A percentile compares a stretch with the other conserved stretches of the same genome.
Evolutionary conservation across 2,888 invertebrate genomes (phyloP).

Genomic region (Allygus modestus): DNA sequence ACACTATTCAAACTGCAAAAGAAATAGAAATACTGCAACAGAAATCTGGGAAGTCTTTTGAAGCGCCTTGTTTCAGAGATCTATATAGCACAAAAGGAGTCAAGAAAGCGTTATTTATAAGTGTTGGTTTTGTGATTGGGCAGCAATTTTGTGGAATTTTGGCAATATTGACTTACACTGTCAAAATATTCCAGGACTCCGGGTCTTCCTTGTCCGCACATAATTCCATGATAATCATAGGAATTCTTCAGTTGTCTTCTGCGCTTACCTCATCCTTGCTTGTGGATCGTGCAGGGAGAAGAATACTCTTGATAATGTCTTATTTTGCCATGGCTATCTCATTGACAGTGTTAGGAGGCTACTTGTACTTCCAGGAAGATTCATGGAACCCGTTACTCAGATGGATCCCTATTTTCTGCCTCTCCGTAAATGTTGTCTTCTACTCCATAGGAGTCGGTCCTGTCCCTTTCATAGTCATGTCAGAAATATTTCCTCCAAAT

Average conservation of each 20-base stretch:
- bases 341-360: conserved; percentile 71
- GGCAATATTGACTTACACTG: conserved; percentile 74
- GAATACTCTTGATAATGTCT: conserved; percentile 74
- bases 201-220: conserved; percentile 71
- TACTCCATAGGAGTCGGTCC: conserved; percentile 76
- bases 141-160: conserved; percentile 76
- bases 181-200: conserved; percentile 72
- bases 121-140: conserved; percentile 73
- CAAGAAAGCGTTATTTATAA: conserved; percentile 73
- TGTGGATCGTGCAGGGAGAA: conserved; percentile 75
- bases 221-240: conserved; percentile 74
- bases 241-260: conserved; percentile 73
- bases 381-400: conserved; percentile 68
- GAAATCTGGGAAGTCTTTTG: conserved; percentile 64
- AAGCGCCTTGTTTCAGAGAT: conserved; percentile 70
- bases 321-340: conserved; percentile 72
- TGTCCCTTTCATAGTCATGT: conserved; percentile 74
- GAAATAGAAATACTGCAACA: conserved; percentile 66
- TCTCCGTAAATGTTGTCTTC: conserved; percentile 75
- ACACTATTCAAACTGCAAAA: conserved; percentile 67
- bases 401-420: conserved; percentile 74
- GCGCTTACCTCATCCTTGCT: conserved; percentile 71
- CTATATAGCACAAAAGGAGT: conserved; percentile 73
- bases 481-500: conserved; percentile 76
- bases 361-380: conserved; percentile 71